phyloP scores from a whole-genome alignment of 2,888 invertebrate genomes.

The Syritta pipiens region DNA sequence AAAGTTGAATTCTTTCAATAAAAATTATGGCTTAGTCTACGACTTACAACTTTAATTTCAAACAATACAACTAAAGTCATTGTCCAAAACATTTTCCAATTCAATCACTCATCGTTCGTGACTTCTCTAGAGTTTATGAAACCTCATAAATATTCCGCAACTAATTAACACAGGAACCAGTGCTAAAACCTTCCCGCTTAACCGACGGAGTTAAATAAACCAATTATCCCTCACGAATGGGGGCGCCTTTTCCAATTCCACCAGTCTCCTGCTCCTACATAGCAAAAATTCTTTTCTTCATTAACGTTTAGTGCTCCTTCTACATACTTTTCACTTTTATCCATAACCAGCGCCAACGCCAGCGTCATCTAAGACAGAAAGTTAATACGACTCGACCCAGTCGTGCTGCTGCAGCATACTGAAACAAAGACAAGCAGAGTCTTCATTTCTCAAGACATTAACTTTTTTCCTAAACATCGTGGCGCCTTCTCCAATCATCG shows the following conservation, averaged over 20 bases:
- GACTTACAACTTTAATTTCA: too few species aligned
- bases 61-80: too few species aligned
- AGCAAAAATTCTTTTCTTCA: constrained; percentile 45
- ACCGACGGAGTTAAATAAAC: background rate
- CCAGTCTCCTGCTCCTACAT: background rate
- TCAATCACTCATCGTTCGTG: too few species aligned
- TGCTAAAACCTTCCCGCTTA: background rate
- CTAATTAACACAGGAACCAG: background rate
- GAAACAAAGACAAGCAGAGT: constrained; percentile 27
- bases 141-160: background rate
- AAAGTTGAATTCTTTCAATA: too few species aligned
- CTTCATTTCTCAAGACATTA: constrained; percentile 20
- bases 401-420: constrained; percentile 11
- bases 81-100: too few species aligned
- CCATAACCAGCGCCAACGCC: background rate
- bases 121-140: too few species aligned
- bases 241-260: constrained; percentile 2
- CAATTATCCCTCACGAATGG: constrained; percentile 1
- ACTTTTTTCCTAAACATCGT: constrained; percentile 18
- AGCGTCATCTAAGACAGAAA: constrained; percentile 6
- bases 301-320: constrained; percentile 56
- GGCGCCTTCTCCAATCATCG: constrained; percentile 52
- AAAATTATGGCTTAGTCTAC: too few species aligned
- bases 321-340: constrained; percentile 8
- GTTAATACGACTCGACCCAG: constrained; percentile 4